Conservation (phyloP, 2,888 invertebrate species). For the Graphium colonna region DNA sequence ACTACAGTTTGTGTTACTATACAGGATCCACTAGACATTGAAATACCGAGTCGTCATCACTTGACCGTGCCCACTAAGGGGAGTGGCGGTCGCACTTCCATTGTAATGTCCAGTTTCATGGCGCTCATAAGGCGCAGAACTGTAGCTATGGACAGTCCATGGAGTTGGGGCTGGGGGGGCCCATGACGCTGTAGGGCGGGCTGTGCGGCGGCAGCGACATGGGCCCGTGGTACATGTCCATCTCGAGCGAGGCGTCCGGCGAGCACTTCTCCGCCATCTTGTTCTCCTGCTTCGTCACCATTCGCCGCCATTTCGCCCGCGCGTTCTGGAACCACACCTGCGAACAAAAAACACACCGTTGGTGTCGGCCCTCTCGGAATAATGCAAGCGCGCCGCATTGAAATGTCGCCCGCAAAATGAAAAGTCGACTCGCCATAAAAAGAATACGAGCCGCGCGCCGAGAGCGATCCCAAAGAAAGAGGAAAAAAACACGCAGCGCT, state of each 20-base stretch:
- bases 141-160: conserved; percentile 86
- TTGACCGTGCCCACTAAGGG: conserved; percentile 25
- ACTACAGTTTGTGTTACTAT: conserved; percentile 11
- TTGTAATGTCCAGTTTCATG: conserved; percentile 37
- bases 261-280: conserved; percentile 86
- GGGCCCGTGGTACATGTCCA: conserved; percentile 83
- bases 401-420: conserved; percentile 46
- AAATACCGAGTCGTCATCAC: conserved; percentile 25
- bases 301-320: conserved; percentile 94
- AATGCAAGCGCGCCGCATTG: conserved; percentile 37
- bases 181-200: conserved; percentile 85
- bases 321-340: conserved; percentile 98
- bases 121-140: conserved; percentile 70
- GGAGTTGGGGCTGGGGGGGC: conserved; percentile 84
- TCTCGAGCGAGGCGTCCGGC: conserved; percentile 81
- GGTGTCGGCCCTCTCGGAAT: conserved; percentile 42
- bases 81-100: conserved; percentile 28
- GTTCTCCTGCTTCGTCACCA: conserved; percentile 90
- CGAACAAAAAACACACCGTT: conserved; percentile 61
- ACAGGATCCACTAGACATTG: conserved; percentile 26
- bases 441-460: conserved; percentile 43
- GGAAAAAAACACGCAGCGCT: conserved; percentile 31
- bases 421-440: conserved; percentile 45
- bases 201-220: conserved; percentile 86
- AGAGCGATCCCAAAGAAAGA: conserved; percentile 33